Evolutionary conservation across 2,113 vertebrate species (phyloP), one percentile per base, ranked within the genome.

Genomic region (Crotalus viridis): DNA sequence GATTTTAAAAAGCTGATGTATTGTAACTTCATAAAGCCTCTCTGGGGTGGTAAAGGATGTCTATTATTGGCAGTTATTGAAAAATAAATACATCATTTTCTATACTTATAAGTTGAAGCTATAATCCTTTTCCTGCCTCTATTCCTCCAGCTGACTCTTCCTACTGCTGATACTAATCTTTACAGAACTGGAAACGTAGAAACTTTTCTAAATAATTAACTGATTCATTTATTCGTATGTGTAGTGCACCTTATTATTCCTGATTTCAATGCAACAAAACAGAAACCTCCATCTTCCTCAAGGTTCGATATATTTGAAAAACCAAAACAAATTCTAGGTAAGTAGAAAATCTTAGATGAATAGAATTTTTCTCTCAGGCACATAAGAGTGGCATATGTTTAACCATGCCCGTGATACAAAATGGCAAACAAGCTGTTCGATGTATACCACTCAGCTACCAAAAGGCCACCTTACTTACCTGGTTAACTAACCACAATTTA

Each of bases 181-280:
- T 9, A 48, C 24, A 17, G 19, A 59, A 48, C 10, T 9, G n/a
- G 26, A 33, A 57, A 85, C 9, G 51, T 61, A 33, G 51, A 74
- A 74, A 21, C 1, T 22, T 8, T 3, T 22, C n/a, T 93, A 26
- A 96, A 89, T 81, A 95, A 95, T 69, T 69, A 69, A 69, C 95
- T 56, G 4, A 0, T 69, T 93, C n/a, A 0, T 28, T 85, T 51
- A 17, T 95, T 0, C 97, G 95, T 96, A n/a, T 91, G 90, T 96
- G 89, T 87, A 98, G 98, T 98, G 81, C 98, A 98, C 93, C 96
- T 98, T 57, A 96, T 98, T 95, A 95, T 98, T 94, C 97, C 97
- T 93, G 98, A 97, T 51, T 95, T 97, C 91, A 98, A 97, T 93
- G 97, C 97, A 91, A 97, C 97, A 13, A 95, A 95, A 10, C 95